Conservation (phyloP, 1,140 invertebrate genomes). For the Cydia splendana region DNA sequence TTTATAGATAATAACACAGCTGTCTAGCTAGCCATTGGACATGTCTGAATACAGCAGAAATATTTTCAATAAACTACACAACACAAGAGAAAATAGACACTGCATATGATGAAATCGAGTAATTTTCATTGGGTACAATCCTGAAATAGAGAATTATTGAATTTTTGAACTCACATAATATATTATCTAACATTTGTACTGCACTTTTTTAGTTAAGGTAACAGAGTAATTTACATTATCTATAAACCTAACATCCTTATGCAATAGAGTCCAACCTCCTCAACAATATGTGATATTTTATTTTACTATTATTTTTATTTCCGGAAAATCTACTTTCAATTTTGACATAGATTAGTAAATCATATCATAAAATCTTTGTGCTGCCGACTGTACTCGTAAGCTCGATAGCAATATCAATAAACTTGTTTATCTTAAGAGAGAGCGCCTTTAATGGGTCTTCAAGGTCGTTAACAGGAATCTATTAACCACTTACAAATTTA, state of each 20-base stretch:
- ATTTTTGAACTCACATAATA: too few species aligned
- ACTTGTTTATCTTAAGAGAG: conserved; percentile 53
- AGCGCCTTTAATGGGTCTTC: conserved; percentile 45
- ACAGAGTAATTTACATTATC: too few species aligned
- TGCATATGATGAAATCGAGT: not conserved
- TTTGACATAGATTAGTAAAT: not conserved
- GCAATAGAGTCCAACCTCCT: too few species aligned
- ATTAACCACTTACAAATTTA: conserved; percentile 1
- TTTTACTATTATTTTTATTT: not conserved
- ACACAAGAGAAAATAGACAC: not conserved
- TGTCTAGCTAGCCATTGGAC: not conserved
- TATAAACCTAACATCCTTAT: too few species aligned
- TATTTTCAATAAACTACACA: not conserved
- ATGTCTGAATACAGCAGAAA: not conserved
- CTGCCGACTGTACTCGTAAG: conserved; percentile 6
- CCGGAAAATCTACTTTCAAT: not conserved
- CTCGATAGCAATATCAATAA: conserved; percentile 51
- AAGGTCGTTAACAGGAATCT: conserved; percentile 41
- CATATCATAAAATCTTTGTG: not conserved
- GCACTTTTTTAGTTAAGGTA: too few species aligned
- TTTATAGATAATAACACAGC: not conserved
- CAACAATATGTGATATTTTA: too few species aligned
- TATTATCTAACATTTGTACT: too few species aligned
- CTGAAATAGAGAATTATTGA: too few species aligned
- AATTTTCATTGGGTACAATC: too few species aligned